phyloP scores from a whole-genome alignment of 2,113 vertebrate species.

The Petroica traversi region DNA sequence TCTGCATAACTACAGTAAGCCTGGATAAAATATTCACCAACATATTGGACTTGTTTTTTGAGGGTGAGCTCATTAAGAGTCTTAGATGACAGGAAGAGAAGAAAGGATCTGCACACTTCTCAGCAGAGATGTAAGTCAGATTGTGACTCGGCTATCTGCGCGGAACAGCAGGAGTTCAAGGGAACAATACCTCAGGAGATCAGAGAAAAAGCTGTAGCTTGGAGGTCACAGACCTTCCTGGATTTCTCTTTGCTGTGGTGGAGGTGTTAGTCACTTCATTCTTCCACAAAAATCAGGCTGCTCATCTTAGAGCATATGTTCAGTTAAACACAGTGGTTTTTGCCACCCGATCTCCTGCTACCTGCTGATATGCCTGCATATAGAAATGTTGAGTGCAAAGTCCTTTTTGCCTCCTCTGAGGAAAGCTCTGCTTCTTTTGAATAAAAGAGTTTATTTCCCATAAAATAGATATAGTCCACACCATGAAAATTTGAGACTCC shows the following conservation, averaged over 20 bases:
- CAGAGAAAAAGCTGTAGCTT: not conserved
- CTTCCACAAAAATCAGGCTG: not conserved
- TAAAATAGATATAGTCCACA: not conserved
- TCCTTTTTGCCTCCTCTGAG: not conserved
- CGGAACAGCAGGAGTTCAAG: not conserved
- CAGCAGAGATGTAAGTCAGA: not conserved
- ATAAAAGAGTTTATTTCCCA: not conserved
- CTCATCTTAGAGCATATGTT: not conserved
- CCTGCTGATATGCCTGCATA: not conserved
- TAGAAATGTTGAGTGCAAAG: not conserved
- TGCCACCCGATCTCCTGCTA: not conserved
- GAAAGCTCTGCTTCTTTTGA: not conserved
- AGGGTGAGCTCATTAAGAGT: not conserved
- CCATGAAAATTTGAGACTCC: not conserved
- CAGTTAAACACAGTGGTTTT: not conserved
- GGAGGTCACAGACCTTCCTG: not conserved
- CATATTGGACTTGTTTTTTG: not conserved
- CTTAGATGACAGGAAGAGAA: not conserved
- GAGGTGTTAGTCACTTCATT: not conserved
- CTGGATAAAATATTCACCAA: not conserved
- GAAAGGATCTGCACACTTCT: not conserved
- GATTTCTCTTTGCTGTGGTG: not conserved
- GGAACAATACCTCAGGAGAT: not conserved
- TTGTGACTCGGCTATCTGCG: not conserved
- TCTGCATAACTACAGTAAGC: not conserved